Percentiles rank a stretch among this genome's conserved stretches.
These are phyloP conservation scores for Thalassophryne amazonica DNA, from an alignment of 2,797 vertebrate species.

Conservation along the genomic window DNA sequence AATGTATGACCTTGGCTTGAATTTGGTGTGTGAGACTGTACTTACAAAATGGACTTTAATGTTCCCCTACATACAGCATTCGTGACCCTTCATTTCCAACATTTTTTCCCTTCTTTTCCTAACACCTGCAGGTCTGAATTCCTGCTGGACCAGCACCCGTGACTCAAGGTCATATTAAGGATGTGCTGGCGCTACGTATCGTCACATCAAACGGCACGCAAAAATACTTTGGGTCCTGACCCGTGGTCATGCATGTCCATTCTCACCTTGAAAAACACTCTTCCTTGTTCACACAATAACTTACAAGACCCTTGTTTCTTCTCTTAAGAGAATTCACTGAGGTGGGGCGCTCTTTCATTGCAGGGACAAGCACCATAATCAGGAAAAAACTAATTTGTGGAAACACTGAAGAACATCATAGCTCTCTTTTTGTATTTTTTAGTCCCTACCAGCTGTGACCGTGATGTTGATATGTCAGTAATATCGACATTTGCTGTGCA, in stretches of 20 bases:
- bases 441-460: no score
- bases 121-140: conserved; percentile 27
- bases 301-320: background rate
- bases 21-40: conserved; percentile 2
- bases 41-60: background rate
- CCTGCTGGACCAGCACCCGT: conserved; percentile 2
- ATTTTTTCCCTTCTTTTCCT: background rate
- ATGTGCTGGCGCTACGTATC: no score
- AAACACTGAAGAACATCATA: no score
- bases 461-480: no score
- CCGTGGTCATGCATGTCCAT: conserved; percentile 24
- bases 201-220: no score
- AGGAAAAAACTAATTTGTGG: no score
- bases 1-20: conserved; percentile 11
- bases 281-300: conserved; percentile 10
- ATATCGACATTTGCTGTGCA: no score
- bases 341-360: no score
- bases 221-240: no score
- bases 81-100: background rate
- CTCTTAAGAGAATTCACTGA: background rate
- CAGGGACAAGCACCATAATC: no score
- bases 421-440: no score
- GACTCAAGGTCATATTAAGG: no score
- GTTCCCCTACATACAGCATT: background rate
- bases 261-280: conserved; percentile 16